These are phyloP conservation scores for Onychostruthus taczanowskii DNA, from an alignment of 2,113 vertebrate species.

Conservation along the genomic window DNA sequence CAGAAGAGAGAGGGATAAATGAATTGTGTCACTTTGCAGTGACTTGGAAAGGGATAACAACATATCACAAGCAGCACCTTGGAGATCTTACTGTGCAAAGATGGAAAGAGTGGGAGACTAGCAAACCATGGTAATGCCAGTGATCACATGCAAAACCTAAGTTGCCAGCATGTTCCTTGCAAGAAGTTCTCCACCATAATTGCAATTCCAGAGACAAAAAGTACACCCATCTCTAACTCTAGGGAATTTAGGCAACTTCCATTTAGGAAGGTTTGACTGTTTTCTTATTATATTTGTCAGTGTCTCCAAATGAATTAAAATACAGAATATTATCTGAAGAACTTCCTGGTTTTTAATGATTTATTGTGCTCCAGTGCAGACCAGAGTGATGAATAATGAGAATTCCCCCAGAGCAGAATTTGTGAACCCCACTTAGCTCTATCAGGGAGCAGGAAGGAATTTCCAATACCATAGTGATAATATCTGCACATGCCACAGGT, in stretches of 20 bases:
- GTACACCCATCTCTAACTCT: not conserved
- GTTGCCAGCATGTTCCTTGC: not conserved
- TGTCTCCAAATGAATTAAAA: not conserved
- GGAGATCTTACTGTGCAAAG: not conserved
- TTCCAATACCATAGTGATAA: not conserved
- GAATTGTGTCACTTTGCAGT: slow-evolving; percentile 44
- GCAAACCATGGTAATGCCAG: not conserved
- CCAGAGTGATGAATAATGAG: rapidly evolving
- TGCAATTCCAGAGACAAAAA: not conserved
- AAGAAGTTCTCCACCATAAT: not conserved
- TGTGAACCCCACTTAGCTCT: not conserved
- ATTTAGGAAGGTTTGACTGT: not conserved
- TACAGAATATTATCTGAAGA: not conserved
- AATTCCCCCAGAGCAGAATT: not conserved
- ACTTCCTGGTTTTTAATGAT: not conserved
- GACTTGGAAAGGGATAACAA: slow-evolving; percentile 8
- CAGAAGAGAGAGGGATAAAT: slow-evolving; percentile 19
- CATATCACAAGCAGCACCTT: not conserved
- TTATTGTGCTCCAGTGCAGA: not conserved
- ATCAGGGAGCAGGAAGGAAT: not conserved
- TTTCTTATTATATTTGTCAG: not conserved
- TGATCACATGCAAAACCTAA: not conserved
- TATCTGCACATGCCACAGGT: not conserved
- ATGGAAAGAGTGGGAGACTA: not conserved
- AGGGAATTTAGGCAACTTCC: not conserved